Base-by-base conservation (phyloP, 2,797 vertebrate species). In the Sebastiscus albofasciatus region DNA sequence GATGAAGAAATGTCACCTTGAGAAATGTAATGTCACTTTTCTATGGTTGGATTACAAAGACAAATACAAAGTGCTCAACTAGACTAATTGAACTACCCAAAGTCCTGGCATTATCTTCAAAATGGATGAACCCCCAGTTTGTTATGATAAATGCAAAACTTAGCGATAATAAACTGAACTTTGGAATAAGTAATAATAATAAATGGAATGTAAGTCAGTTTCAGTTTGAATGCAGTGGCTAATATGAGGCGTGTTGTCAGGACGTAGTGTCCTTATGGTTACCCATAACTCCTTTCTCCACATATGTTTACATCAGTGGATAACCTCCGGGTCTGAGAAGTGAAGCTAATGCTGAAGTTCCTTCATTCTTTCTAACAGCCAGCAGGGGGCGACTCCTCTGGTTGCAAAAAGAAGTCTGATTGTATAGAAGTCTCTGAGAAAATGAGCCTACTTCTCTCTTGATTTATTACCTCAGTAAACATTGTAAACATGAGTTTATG, bases 321-420 rank as follows among this genome's bases (percentile, higher is more conserved):
- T 18, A 1, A 49, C 18, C 46, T 49, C 46, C 46, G 3, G 3
- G 0, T 46, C 42, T 46, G 42, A 46, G 0, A 46, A 46, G 46
- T 49, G 46, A 49, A 49, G 46, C 3, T 18, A 49, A 49, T 49
- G 16, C 16, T 0, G 42, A 49, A 49, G 1, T 18, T 1, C 42
- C 16, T 42, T 0, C 42, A 46, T 46, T 1, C 42, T 1, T 18
- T 18, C 16, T 46, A 2, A 46, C 0, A 46, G 14, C 42, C 42
- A 46, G 42, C 42, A 46, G 42, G 42, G 5, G 42, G 42, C 14
- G 42, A 46, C 42, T 18, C 3, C 42, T 46, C 42, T 46, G 42
- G 42, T 46, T 46, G 6, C 42, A 46, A 1, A 46, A 46, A 46
- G 14, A 46, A 46, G 3, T 7, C 14, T 0, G 42, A 46, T 46